phyloP scores from a whole-genome alignment of 2,888 invertebrate species.

The Caenorhabditis drosophilae region DNA sequence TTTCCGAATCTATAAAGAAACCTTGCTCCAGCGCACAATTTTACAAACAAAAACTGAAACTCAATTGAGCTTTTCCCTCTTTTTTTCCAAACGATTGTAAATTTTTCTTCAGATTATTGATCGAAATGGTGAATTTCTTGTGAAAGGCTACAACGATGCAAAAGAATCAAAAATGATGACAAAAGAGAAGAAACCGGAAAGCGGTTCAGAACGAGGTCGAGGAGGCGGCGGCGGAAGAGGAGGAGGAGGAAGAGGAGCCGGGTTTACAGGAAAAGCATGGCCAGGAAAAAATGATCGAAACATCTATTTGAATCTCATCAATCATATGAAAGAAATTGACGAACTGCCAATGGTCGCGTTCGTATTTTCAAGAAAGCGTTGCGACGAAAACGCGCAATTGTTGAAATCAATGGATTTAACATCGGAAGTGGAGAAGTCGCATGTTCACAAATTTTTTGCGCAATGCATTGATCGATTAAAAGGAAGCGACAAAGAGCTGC shows the following conservation, averaged over 20 bases:
- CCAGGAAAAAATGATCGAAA: slow-evolving; percentile 77
- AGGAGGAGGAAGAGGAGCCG: slow-evolving; percentile 7
- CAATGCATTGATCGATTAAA: slow-evolving; percentile 83
- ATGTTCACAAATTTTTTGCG: slow-evolving; percentile 85
- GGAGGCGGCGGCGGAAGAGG: slow-evolving; percentile 16
- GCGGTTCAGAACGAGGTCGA: not conserved
- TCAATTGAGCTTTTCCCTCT: no score
- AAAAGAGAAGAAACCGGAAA: slow-evolving; percentile 10
- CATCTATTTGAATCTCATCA: slow-evolving; percentile 82
- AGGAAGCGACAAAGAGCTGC: slow-evolving; percentile 84
- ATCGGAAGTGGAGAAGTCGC: slow-evolving; percentile 80
- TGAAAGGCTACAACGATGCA: slow-evolving; percentile 41
- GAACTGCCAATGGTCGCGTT: slow-evolving; percentile 92
- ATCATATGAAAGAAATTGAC: slow-evolving; percentile 81
- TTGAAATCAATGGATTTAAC: slow-evolving; percentile 79
- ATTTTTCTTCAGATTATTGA: slow-evolving; percentile 79
- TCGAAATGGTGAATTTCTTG: slow-evolving; percentile 78
- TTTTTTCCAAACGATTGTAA: not conserved
- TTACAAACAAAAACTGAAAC: no score
- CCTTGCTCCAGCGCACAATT: not conserved
- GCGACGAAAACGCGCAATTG: slow-evolving; percentile 77
- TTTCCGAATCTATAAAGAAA: not conserved
- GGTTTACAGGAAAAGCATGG: slow-evolving; percentile 20
- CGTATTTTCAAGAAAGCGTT: slow-evolving; percentile 84
- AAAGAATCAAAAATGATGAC: slow-evolving; percentile 40